Conservation (phyloP, 2,797 vertebrate species). For the Spondyliosoma cantharus region DNA sequence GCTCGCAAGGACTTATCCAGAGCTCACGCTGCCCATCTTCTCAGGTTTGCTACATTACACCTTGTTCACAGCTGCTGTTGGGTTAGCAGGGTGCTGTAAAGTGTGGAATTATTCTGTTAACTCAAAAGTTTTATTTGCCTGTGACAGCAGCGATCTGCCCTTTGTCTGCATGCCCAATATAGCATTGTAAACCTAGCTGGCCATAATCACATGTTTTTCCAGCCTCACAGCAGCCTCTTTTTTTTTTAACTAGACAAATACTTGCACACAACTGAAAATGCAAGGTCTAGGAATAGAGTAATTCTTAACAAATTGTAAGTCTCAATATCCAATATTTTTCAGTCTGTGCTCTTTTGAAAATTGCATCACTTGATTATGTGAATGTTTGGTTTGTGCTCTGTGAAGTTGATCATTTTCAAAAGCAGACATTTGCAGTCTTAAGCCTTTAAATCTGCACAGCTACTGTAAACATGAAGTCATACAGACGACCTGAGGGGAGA, state of each 20-base stretch:
- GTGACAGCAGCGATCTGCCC: background rate
- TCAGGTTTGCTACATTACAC: slow-evolving; percentile 85
- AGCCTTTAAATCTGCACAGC: background rate
- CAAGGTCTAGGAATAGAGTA: background rate
- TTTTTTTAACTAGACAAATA: background rate
- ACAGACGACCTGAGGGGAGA: too few relatives aligned
- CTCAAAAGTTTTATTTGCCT: background rate
- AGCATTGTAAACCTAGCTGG: too few relatives aligned
- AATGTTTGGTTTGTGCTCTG: background rate
- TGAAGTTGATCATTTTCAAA: background rate
- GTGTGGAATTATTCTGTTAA: background rate
- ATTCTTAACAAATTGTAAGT: background rate
- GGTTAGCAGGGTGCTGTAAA: background rate
- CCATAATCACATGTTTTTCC: background rate
- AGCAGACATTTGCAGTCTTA: background rate
- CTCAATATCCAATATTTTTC: too few relatives aligned
- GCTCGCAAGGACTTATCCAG: slow-evolving; percentile 95
- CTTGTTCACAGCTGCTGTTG: slow-evolving; percentile 4
- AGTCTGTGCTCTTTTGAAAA: background rate
- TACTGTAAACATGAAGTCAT: background rate
- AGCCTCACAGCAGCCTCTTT: background rate
- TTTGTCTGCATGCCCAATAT: background rate
- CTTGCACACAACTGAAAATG: background rate
- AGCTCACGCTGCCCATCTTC: slow-evolving; percentile 97
- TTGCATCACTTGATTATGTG: background rate